Conservation (phyloP, 2,797 vertebrate species). For the Peromyscus nudipes region DNA sequence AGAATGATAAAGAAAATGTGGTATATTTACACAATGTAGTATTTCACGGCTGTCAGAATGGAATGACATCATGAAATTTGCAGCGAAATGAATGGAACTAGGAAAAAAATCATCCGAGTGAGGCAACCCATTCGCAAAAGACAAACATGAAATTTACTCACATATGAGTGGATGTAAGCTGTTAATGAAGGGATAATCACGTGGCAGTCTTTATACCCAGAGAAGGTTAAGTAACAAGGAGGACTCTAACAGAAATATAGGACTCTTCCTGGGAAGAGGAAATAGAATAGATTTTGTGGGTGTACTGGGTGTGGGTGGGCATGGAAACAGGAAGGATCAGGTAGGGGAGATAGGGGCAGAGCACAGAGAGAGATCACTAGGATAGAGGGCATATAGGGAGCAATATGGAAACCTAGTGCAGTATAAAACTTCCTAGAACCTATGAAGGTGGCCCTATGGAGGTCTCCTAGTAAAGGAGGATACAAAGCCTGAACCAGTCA, state of each 20-base stretch:
- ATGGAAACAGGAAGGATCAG: background rate
- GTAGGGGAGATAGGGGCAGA: background rate
- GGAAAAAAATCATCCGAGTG: too few relatives aligned
- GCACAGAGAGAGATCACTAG: background rate
- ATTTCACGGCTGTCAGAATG: background rate
- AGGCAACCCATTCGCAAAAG: too few relatives aligned
- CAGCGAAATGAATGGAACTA: too few relatives aligned
- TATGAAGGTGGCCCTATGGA: background rate
- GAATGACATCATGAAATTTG: background rate
- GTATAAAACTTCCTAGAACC: background rate
- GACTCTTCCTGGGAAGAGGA: background rate
- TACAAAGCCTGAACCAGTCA: background rate
- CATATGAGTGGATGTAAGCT: too few relatives aligned
- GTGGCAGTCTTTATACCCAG: background rate
- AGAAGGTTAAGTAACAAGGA: background rate
- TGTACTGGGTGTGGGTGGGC: background rate
- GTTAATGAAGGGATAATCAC: background rate
- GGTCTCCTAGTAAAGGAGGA: background rate
- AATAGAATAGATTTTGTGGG: background rate
- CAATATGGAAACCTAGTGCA: background rate
- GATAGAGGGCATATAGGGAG: background rate
- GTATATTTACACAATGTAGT: background rate
- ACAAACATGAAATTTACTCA: background rate
- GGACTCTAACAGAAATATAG: background rate
- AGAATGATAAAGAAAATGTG: background rate